Evolutionary conservation across 2,797 vertebrate genomes (phyloP), one percentile per base, ranked within the genome.

Genomic region (Alauda arvensis): DNA sequence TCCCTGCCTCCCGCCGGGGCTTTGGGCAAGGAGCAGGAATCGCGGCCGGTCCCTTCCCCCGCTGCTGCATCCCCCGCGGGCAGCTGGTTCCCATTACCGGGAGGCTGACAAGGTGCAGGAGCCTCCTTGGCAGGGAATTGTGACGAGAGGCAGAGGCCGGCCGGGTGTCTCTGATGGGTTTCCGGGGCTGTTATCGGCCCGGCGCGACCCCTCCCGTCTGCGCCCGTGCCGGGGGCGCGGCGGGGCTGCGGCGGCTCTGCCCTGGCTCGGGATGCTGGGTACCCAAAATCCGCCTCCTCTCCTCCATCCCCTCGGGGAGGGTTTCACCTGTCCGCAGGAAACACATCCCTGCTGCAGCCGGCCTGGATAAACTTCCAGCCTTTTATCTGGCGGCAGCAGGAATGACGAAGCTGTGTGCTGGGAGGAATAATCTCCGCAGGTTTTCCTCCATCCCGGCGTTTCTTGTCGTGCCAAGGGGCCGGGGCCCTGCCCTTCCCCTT

Each of bases 81-180:
- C 99, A 99, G 98, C 98, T 99, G 99, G 94, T 98, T 98, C 97
- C 97, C 96, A 98, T 99, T 98, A 98, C 81, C 40, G 8, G 94
- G 87, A 95, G 91, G 93, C 96, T 98, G 98, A 98, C 97, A 97
- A 94, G 97, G 97, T 97, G 97, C 98, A 98, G 98, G 80, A 97
- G 97, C 95, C 97, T 95, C 89, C 87, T 67, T 97, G 98, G 98
- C 98, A 99, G 98, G 98, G 98, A 98, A 96, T 93, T 94, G 96
- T 99, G 98, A 98, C 95, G 96, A 97, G 97, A 98, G 95, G 94
- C 98, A 99, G 98, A 96, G 96, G 77, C 48, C 15, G 82, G 51
- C 89, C n/a, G 94, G 95, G 96, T 96, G 96, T 95, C 94, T 97
- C 93, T 89, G 96, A 93, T 92, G 95, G 92, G 56, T 97, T 97